Evolutionary conservation across 2,888 invertebrate species (phyloP), one percentile per base, ranked within the genome.

Genomic region (Melinaea menophilus): DNA sequence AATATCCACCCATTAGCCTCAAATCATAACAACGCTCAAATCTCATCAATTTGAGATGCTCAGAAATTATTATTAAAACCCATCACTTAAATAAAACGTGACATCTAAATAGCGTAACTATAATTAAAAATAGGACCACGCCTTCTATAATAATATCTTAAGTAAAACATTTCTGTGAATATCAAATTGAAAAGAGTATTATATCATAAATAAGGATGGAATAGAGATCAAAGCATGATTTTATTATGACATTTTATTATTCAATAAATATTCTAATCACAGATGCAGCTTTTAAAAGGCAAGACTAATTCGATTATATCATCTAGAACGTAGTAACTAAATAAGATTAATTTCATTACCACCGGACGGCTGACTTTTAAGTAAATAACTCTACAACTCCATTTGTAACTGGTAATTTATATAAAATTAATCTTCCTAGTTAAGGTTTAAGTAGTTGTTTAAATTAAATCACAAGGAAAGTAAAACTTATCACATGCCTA

Each of bases 231-330:
- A 68, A 72, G 67, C 65, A 66, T 65, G 64, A 64, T 71, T 61
- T 74, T 67, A 78, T 75, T 81, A 80, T 78, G 80, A 78, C 75
- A 75, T 71, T 73, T 74, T 73, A 71, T 69, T 65, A 61, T 60
- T 63, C 22, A 62, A 65, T 65, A 66, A 64, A 56, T 63, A 77
- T 72, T 73, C 76, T 75, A 82, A 88, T 88, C 87, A 88, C 87
- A 88, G 86, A 81, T 81, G 79, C 78, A 82, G 79, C 75, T 75
- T 75, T 73, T 65, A 72, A 73, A 71, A 78, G 87, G 87, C 87
- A 88, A 88, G 84, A 81, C 69, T 59, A 63, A 62, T 60, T 69
- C 64, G 67, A 70, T 57, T 58, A 58, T 64, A 63, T 60, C 59
- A 41, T 67, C 55, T 48, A 54, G 63, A 64, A 60, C 66, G 60